These are phyloP conservation scores for Formica exsecta DNA, from an alignment of 1,140 invertebrate genomes.

Conservation along the genomic window DNA sequence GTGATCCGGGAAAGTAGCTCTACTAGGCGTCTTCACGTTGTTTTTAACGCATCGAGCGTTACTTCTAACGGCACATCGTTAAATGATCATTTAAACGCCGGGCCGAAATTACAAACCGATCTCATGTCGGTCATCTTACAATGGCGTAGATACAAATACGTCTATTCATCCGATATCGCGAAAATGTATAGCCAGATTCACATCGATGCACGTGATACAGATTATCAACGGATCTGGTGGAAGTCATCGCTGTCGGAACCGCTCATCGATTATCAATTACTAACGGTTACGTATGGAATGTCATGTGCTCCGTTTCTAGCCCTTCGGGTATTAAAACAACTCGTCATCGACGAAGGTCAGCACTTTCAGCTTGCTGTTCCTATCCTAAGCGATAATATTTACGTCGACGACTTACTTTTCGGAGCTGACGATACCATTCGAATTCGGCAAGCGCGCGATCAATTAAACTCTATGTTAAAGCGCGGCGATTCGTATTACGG, in stretches of 20 bases:
- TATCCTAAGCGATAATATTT: background rate
- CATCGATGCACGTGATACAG: background rate
- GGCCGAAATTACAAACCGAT: background rate
- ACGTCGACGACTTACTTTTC: background rate
- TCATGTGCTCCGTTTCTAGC: background rate
- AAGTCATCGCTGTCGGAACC: no score
- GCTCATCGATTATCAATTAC: background rate
- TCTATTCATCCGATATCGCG: slow-evolving; percentile 73
- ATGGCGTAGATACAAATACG: slow-evolving; percentile 75
- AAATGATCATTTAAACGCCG: background rate
- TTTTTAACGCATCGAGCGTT: background rate
- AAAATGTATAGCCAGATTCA: slow-evolving; percentile 73
- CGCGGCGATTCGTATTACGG: background rate
- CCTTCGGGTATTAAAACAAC: background rate
- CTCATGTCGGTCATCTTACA: slow-evolving; percentile 27
- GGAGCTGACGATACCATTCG: background rate
- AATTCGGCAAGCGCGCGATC: background rate
- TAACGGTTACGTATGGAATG: background rate
- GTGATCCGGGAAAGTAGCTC: background rate
- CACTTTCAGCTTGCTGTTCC: background rate
- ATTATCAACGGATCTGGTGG: slow-evolving; percentile 12
- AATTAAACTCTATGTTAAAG: background rate
- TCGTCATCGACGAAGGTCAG: background rate
- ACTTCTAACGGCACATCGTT: background rate
- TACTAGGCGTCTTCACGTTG: background rate